Conservation (phyloP, 2,797 vertebrate species). For the Strix occidentalis region DNA sequence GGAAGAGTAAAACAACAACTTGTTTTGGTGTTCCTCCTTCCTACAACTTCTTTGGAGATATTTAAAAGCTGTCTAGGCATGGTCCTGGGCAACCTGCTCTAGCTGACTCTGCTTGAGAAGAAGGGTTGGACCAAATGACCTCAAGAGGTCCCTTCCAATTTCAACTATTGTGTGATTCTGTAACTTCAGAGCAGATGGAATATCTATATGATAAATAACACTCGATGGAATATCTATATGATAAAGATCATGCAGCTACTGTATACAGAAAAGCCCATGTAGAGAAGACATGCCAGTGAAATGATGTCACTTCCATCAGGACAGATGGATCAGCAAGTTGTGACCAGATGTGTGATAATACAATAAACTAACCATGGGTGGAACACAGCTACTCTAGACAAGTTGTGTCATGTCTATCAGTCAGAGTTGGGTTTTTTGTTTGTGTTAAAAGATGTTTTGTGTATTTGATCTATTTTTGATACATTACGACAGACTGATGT, state of each 20-base stretch:
- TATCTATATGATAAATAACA: background rate
- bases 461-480: background rate
- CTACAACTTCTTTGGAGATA: background rate
- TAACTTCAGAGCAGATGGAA: background rate
- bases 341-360: background rate
- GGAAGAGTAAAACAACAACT: background rate
- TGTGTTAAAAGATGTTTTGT: background rate
- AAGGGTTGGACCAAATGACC: accelerated
- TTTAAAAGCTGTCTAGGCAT: background rate
- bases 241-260: background rate
- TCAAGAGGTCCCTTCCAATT: background rate
- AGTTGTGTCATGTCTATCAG: background rate
- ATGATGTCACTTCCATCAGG: background rate
- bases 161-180: background rate
- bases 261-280: background rate
- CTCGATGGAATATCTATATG: accelerated
- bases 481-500: background rate
- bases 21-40: background rate
- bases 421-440: background rate
- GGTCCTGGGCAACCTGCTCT: background rate
- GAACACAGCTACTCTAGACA: background rate
- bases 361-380: background rate
- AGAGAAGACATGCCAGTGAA: background rate
- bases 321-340: background rate
- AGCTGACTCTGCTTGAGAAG: background rate